phyloP scores from a whole-genome alignment of 1,140 invertebrate genomes.

The Neodiprion pinetum region DNA sequence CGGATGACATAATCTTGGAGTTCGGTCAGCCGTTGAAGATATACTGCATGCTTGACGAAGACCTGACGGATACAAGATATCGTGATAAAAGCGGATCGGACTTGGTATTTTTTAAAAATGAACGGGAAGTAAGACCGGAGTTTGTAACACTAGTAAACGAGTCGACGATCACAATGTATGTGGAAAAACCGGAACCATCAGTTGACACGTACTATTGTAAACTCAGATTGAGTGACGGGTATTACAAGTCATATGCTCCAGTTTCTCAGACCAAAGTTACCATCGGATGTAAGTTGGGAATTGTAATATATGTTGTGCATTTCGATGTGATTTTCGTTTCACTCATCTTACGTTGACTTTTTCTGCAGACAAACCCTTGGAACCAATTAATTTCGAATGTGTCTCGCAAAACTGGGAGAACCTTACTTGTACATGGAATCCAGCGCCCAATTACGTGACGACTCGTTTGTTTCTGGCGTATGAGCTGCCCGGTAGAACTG shows the following conservation, averaged over 20 bases:
- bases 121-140: slow-evolving; percentile 48
- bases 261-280: slow-evolving; percentile 64
- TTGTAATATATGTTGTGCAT: not conserved
- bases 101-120: slow-evolving; percentile 58
- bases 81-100: slow-evolving; percentile 55
- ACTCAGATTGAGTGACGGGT: slow-evolving; percentile 38
- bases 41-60: slow-evolving; percentile 60
- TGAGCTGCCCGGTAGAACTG: slow-evolving; percentile 52
- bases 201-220: slow-evolving; percentile 59
- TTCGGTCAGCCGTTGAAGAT: slow-evolving; percentile 60
- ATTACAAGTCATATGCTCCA: slow-evolving; percentile 38
- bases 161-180: slow-evolving; percentile 57
- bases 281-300: slow-evolving; percentile 63
- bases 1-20: slow-evolving; percentile 62
- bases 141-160: slow-evolving; percentile 58
- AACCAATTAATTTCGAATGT: slow-evolving; percentile 70
- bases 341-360: too few relatives aligned
- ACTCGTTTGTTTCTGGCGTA: slow-evolving; percentile 67
- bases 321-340: too few relatives aligned
- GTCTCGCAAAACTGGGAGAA: slow-evolving; percentile 73
- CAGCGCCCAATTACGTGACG: slow-evolving; percentile 60
- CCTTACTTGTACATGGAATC: slow-evolving; percentile 70
- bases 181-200: slow-evolving; percentile 54
- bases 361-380: slow-evolving; percentile 55
- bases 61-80: slow-evolving; percentile 40